Evolutionary conservation across 2,888 invertebrate species (phyloP), one percentile per base, ranked within the genome.

Genomic region (Hypercompe scribonia): DNA sequence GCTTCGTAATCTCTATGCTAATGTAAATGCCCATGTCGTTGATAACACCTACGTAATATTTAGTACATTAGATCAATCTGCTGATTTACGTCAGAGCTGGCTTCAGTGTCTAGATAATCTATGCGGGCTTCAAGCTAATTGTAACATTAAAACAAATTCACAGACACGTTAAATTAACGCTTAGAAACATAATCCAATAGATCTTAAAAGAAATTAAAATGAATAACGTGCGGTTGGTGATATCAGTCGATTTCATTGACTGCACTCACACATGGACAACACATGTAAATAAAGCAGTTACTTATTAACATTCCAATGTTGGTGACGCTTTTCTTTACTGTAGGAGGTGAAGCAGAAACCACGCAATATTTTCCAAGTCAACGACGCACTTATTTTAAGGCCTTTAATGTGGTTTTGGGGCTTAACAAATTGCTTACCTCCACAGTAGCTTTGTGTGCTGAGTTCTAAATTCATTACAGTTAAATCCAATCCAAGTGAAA

Each of bases 81-180:
- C 95, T 94, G 94, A 93, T 91, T 90, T 90, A 92, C 94, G 92
- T 93, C 94, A 91, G 90, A 92, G 94, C 94, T 94, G 93, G 95
- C 95, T 95, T 95, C 93, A 93, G 92, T 95, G 95, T 95, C 95
- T 95, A 95, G 95, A 94, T 94, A 93, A 90, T 91, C 91, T 94
- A 93, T 95, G 95, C 95, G 94, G 95, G 95, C 95, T 95, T 95
- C 91, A 93, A 93, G 94, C 95, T 95, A 94, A 90, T 91, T 90
- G 90, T 92, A 88, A 89, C 90, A 88, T 90, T 90, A 87, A 85
- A 90, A 89, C 87, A 89, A 89, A 69, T 75, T 73, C 78, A 90
- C 89, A 86, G 90, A 90, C 87, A 88, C 84, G 82, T 87, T 86
- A 80, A 85, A 89, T 84, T 86, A 87, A 87, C 82, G 88, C 89